Conservation (phyloP, 2,888 invertebrate species). For the Didymodactylos carnosus region DNA sequence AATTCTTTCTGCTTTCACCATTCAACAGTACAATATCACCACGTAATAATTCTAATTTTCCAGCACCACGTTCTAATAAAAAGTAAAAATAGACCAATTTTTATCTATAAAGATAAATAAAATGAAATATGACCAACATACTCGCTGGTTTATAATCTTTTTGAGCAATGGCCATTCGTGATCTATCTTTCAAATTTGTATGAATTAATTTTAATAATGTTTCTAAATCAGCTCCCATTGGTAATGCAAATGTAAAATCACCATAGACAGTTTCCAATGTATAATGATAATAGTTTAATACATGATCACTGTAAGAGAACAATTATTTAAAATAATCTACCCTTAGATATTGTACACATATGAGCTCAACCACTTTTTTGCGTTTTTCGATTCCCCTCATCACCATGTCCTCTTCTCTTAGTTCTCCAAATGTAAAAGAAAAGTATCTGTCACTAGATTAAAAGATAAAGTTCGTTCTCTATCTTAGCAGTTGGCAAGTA, state of each 20-base stretch:
- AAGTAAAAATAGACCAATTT: neutral
- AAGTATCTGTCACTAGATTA: no score
- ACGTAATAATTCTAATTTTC: neutral
- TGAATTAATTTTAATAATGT: neutral
- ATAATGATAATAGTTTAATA: neutral
- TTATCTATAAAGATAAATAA: no score
- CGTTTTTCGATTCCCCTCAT: no score
- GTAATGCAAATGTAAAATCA: neutral
- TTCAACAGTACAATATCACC: neutral
- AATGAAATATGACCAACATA: neutral
- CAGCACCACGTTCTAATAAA: neutral
- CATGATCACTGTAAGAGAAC: neutral
- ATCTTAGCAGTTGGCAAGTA: no score
- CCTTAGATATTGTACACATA: neutral
- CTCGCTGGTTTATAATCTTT: neutral
- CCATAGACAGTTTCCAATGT: neutral
- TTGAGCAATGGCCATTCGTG: neutral
- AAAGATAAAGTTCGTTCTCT: no score
- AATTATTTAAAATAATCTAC: no score
- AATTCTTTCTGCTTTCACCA: neutral
- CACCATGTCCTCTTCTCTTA: no score
- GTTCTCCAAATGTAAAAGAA: no score
- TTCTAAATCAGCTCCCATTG: neutral
- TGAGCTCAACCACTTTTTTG: no score
- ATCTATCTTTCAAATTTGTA: neutral